Evolutionary conservation across 2,797 vertebrate species (phyloP), one percentile per base, ranked within the genome.

Genomic region (Allobates femoralis): DNA sequence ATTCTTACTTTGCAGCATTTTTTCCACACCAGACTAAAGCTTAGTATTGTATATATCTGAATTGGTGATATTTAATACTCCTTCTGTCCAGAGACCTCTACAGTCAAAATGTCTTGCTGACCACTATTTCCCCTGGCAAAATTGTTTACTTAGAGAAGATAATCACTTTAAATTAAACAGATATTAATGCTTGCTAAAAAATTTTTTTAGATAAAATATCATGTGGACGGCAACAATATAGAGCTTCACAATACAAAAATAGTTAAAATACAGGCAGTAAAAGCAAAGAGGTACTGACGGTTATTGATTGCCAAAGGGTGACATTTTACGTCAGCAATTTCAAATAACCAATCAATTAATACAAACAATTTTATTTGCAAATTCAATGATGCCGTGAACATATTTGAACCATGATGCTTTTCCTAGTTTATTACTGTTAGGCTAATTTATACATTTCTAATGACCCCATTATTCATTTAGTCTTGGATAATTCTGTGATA

Each of bases 391-490:
- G 94, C 92, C 91, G 92, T 91, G 92, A 92, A 91, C 94, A 95
- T 95, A 94, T 91, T 95, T 95, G 94, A 91, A 92, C 93, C 92
- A 94, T 95, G 94, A 95, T 94, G 92, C 94, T 92, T 90, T 90
- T 89, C 91, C 89, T 90, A 87, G 90, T 91, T 92, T 92, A 88
- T 93, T 94, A 88, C 87, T 81, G 77, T 62, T 88, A 62, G 60
- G 50, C 87, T 94, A 92, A 94, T 94, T 95, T 94, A 95, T 94
- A 90, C 91, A 88, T 81, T 92, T 93, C 91, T 94, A 94, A 95
- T 95, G 94, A 94, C 88, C 92, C 93, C 93, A 94, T 94, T 93
- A 95, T 95, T 95, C 95, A 94, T 93, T 92, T 93, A 90, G 92
- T 91, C 89, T 81, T 88, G 92, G 90, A 88, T 89, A 92, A 92